Evolutionary conservation across 2,113 vertebrate species (phyloP), one percentile per base, ranked within the genome.

Genomic region (Poecilia latipinna): DNA sequence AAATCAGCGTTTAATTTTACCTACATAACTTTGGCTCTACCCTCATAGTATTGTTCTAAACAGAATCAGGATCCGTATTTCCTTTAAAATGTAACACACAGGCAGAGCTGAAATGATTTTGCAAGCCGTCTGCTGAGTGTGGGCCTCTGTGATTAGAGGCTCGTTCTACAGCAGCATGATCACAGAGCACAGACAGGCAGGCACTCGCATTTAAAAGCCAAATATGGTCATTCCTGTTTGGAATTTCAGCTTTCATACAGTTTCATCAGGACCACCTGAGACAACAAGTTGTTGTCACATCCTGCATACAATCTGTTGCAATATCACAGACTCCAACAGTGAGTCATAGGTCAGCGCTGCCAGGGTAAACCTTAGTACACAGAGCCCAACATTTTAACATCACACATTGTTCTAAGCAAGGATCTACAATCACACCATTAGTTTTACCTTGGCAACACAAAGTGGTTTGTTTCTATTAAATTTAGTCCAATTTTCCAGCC

Each of bases 201-300:
- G 54, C 74, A 67, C 8, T 51, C 48, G 71, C 31, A 77, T 8
- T 44, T 29, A 3, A 42, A 65, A 70, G 17, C 61, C n/a, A 66
- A 75, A 51, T 29, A 15, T 15, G 5, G 64, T 63, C 12, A 78
- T 78, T 80, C 71, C 62, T 74, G 39, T 70, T 60, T 83, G 63
- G 42, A 63, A 67, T 48, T 65, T 74, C 48, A 74, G 73, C 75
- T 72, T 74, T 72, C n/a, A 19, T 78, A 69, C 63, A 74, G 83
- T 85, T 86, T 84, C 78, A 74, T 42, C 78, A 68, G 76, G 74
- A 78, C 61, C 64, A 74, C 78, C 83, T 62, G 75, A 72, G 54
- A 77, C 72, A 80, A 81, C 57, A 83, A 77, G 82, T 68, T 1
- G 26, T 64, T 28, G 75, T 64, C 75, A 37, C 72, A 79, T 72